Evolutionary conservation across 2,888 invertebrate species (phyloP), one percentile per base, ranked within the genome.

Genomic region (Nemapogon koenigi): DNA sequence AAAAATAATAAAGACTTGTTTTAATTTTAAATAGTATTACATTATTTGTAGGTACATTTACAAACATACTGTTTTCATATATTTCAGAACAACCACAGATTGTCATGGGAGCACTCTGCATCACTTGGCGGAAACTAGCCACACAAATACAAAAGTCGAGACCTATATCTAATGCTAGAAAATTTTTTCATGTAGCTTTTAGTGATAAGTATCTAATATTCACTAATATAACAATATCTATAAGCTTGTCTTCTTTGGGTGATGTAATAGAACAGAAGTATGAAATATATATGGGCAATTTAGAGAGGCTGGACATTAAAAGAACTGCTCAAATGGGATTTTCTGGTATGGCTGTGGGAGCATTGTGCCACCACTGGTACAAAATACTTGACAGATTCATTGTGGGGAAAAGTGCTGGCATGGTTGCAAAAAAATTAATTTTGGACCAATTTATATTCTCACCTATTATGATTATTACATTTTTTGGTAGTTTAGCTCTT

Each of bases 311-410:
- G 81, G 83, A 88, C 51, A 48, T 54, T 10, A 71, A 56, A 43
- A 79, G 96, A 47, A 91, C 91, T 2, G 60, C 73, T 39, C 86
- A 91, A 43, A 94, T 96, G 90, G 87, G 87, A 2, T 72, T 86
- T 38, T 89, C 92, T 6, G 96, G 95, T 3, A 78, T 88, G 26
- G 83, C 88, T 1, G 84, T 94, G 1, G 96, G 95, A 17, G 69
- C 91, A 2, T 63, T 93, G 10, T 91, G 92, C 52, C 96, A 97
- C 56, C 86, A 87, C 57, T 96, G 95, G 94, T 97, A 97, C 59
- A 83, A 86, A 53, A 79, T 86, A 47, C 71, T 97, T 50, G 96
- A 96, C 57, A 80, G 70, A 42, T 79, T 82, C 52, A 66, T 93
- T 32, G 87, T 92, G 4, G 94, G 93, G 1, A 84, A 87, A 50